Evolutionary conservation across 2,797 vertebrate species (phyloP), one percentile per base, ranked within the genome.

Genomic region (Melanotaenia boesemani): DNA sequence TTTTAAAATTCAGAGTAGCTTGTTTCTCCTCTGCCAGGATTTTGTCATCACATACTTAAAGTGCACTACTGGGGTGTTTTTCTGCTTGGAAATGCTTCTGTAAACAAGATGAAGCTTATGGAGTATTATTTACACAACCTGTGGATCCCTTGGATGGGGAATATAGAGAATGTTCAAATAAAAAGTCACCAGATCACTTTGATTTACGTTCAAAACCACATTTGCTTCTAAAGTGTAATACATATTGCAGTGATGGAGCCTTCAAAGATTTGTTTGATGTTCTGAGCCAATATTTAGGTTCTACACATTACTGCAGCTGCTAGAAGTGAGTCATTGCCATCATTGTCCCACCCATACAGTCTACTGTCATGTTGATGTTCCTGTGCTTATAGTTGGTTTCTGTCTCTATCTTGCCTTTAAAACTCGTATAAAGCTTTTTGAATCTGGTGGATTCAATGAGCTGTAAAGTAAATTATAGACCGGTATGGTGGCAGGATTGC

Each of bases 391-490:
- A 63, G 50, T 36, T 71, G 1, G 6, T 67, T 44, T 59, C 62
- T 63, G 48, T 71, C 70, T 75, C 54, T n/a, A 59, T 80, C 58
- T 8, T 56, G 48, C 54, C 39, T 76, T 68, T 76, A 44, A 57
- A 41, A 20, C 4, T 70, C 61, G 74, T 80, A 79, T 88, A 66
- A 86, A 86, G 77, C 77, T 1, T 80, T 88, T 77, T 81, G 59
- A 77, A 74, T 81, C 81, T 32, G 8, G 74, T 79, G 73, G 69
- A 85, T 82, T 85, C 44, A 71, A 76, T 85, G 81, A 71, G 72
- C 54, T 70, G 15, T 65, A 12, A 59, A 63, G 73, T 79, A 90
- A 87, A 91, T 89, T 88, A 85, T 89, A 81, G 83, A 77, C 22
- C 18, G 1, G 18, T 41, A 60, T 59, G 72, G 59, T 73, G 71